These are phyloP conservation scores for Euglossa dilemma DNA, from an alignment of 1,140 invertebrate species.

Conservation along the genomic window DNA sequence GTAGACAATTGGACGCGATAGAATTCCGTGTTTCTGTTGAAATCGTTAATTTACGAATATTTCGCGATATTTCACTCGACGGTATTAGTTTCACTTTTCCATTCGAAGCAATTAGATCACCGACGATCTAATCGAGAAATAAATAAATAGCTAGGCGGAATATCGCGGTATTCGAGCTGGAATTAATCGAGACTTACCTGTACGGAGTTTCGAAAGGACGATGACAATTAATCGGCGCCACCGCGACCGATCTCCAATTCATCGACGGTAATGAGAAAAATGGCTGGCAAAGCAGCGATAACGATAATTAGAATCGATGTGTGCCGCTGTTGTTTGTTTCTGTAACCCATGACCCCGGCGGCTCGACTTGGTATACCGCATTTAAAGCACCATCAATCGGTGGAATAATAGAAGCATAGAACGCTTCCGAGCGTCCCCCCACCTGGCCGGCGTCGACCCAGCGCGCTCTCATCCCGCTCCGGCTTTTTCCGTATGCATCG, in stretches of 20 bases:
- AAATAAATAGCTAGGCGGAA: no score
- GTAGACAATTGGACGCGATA: no score
- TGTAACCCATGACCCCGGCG: conserved; percentile 58
- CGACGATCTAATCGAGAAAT: no score
- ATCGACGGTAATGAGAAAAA: conserved; percentile 62
- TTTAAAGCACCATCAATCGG: conserved; percentile 56
- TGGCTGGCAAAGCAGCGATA: conserved; percentile 57
- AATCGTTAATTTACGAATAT: no score
- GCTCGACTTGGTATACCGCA: conserved; percentile 17
- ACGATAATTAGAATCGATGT: conserved; percentile 65
- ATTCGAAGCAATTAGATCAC: no score
- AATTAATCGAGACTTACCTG: not conserved
- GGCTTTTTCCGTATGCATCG: conserved; percentile 20
- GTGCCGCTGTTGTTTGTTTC: conserved; percentile 63
- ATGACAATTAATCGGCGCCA: conserved; percentile 39
- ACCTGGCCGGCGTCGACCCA: not conserved
- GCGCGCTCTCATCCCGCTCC: not conserved
- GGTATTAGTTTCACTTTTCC: no score
- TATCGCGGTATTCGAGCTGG: no score
- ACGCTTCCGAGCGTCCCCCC: not conserved
- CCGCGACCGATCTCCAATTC: conserved; percentile 43
- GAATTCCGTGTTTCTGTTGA: no score
- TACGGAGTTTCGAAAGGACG: conserved; percentile 47
- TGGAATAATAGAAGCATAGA: conserved; percentile 56
- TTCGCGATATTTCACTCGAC: no score